Evolutionary conservation across 1,140 invertebrate genomes (phyloP).

Genomic region (Aphelinus certus): DNA sequence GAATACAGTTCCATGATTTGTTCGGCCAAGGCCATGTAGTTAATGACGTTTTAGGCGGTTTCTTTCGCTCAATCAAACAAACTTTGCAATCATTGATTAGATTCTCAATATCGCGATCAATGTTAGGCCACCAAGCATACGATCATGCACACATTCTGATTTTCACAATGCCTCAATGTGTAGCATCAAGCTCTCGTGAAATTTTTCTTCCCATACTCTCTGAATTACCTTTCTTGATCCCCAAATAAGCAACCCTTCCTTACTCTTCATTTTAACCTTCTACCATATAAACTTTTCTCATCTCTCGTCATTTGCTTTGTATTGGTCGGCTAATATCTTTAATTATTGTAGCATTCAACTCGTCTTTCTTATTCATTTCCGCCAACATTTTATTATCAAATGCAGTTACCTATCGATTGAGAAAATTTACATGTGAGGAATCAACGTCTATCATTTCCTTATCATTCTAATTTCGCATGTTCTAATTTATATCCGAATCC

Average conservation of each 20-base stretch:
- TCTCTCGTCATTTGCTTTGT: neutral
- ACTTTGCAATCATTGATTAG: neutral
- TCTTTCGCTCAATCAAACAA: constrained; percentile 1
- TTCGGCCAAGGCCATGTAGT: constrained; percentile 17
- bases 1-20: constrained; percentile 12
- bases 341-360: no score
- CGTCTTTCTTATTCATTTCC: no score
- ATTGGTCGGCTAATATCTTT: no score
- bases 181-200: constrained; percentile 55
- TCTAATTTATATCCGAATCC: no score
- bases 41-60: neutral
- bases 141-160: constrained; percentile 64
- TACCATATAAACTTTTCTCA: neutral
- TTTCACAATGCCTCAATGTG: constrained; percentile 61
- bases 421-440: no score
- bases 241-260: constrained; percentile 41
- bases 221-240: constrained; percentile 55
- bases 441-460: no score
- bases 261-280: constrained; percentile 27
- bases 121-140: constrained; percentile 62
- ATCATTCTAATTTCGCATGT: no score
- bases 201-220: constrained; percentile 40
- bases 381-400: no score
- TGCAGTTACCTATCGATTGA: no score
- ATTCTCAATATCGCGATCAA: constrained; percentile 61